Evolutionary conservation across 2,797 vertebrate species (phyloP).

Genomic region (Falco columbarius): DNA sequence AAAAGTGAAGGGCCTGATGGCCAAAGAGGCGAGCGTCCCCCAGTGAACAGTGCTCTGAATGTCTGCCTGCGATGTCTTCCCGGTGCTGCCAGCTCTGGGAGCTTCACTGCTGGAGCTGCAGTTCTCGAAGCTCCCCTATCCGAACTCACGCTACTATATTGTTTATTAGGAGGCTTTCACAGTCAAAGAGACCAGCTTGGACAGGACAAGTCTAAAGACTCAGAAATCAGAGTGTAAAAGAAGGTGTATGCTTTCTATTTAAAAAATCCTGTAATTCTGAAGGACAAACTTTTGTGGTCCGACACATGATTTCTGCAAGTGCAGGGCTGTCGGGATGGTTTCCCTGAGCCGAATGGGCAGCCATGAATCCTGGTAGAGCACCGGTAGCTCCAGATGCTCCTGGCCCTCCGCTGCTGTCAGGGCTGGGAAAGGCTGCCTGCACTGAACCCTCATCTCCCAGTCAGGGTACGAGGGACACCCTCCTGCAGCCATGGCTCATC

Average conservation of each 20-base stretch:
- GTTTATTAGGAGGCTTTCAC: neutral
- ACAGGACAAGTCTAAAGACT: neutral
- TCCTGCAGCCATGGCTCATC: rapidly evolving
- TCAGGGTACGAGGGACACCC: neutral
- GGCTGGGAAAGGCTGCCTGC: neutral
- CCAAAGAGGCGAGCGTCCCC: neutral
- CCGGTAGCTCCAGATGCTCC: neutral
- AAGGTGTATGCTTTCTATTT: neutral
- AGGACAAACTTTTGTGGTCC: neutral
- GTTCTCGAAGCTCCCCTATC: neutral
- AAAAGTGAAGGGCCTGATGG: neutral
- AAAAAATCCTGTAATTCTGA: neutral
- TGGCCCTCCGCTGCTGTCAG: rapidly evolving
- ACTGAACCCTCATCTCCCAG: rapidly evolving
- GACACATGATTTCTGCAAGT: rapidly evolving
- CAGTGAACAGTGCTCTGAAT: rapidly evolving
- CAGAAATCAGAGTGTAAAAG: neutral
- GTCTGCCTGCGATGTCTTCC: neutral
- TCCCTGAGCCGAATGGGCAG: neutral
- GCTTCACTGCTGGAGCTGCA: neutral
- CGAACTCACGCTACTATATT: neutral
- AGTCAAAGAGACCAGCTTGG: neutral
- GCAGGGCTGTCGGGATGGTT: neutral
- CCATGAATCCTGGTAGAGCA: rapidly evolving
- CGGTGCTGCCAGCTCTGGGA: neutral